These are phyloP conservation scores for Alviniconcha marisindica DNA, from an alignment of 1,140 invertebrate species.

Conservation along the genomic window DNA sequence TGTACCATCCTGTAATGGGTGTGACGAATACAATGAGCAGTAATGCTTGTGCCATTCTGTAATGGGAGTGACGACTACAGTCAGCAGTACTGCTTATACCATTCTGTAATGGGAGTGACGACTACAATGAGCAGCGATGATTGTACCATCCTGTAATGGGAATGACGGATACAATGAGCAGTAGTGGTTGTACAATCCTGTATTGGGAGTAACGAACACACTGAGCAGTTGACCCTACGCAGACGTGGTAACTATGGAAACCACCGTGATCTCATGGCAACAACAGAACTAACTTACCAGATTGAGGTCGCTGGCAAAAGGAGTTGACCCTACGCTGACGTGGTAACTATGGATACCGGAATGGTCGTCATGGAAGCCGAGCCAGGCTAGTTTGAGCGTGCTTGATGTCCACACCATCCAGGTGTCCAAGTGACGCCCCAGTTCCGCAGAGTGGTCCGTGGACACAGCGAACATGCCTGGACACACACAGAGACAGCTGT, in stretches of 20 bases:
- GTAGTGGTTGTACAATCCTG: no score
- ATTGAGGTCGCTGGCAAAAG: conserved; percentile 49
- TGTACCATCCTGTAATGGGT: conserved; percentile 27
- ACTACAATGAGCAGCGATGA: no score
- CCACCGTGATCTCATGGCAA: no score
- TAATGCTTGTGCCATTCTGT: no score
- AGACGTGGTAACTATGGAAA: conserved; percentile 53
- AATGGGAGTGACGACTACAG: no score
- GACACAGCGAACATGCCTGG: conserved; percentile 54
- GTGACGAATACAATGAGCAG: no score
- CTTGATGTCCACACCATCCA: conserved; percentile 49
- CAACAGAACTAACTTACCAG: no score
- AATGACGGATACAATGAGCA: no score
- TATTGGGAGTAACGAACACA: no score
- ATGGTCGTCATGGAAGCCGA: conserved; percentile 58
- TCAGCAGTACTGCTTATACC: no score
- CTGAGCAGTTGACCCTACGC: conserved; percentile 49
- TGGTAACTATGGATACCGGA: conserved; percentile 51
- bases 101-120: no score
- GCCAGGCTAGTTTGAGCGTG: conserved; percentile 52
- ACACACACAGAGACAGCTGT: background rate
- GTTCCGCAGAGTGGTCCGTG: conserved; percentile 52
- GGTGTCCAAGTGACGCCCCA: conserved; percentile 38
- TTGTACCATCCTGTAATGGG: no score
- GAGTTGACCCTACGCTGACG: conserved; percentile 48